Conservation (phyloP, 2,888 invertebrate genomes). For the Pseudoips prasinana region DNA sequence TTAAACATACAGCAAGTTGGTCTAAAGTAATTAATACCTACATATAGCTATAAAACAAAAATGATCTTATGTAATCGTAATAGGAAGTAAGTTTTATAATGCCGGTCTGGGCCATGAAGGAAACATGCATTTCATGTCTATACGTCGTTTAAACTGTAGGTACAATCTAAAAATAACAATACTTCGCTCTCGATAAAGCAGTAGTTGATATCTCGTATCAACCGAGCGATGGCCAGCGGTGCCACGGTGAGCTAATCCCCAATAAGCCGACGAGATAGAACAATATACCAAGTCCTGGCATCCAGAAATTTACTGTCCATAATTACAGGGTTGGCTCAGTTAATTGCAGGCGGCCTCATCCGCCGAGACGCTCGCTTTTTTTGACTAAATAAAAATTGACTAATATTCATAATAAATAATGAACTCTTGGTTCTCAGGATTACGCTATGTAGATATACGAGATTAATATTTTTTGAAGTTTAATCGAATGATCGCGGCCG, state of each 20-base stretch:
- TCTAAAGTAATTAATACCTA: too few species aligned
- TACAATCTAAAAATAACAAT: too few species aligned
- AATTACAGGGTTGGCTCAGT: slow-evolving; percentile 92
- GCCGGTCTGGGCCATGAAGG: too few species aligned
- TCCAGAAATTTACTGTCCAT: slow-evolving; percentile 92
- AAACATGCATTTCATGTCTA: too few species aligned
- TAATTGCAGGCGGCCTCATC: slow-evolving; percentile 86
- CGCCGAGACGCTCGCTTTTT: slow-evolving; percentile 71
- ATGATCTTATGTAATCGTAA: too few species aligned
- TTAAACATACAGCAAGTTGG: too few species aligned
- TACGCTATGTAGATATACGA: slow-evolving; percentile 66
- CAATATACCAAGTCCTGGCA: slow-evolving; percentile 78
- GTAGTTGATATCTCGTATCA: slow-evolving; percentile 29
- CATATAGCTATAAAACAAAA: too few species aligned
- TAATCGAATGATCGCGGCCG: slow-evolving; percentile 46
- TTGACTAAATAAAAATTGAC: slow-evolving; percentile 82
- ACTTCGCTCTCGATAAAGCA: slow-evolving; percentile 19
- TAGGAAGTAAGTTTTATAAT: too few species aligned
- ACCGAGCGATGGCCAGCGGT: slow-evolving; percentile 39
- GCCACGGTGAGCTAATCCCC: slow-evolving; percentile 65
- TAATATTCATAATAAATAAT: slow-evolving; percentile 83
- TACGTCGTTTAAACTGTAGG: too few species aligned
- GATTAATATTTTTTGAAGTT: slow-evolving; percentile 61
- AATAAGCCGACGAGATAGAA: slow-evolving; percentile 68
- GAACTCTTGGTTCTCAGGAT: slow-evolving; percentile 74